phyloP scores from a whole-genome alignment of 2,113 vertebrate species.

The Siniperca knerii region DNA sequence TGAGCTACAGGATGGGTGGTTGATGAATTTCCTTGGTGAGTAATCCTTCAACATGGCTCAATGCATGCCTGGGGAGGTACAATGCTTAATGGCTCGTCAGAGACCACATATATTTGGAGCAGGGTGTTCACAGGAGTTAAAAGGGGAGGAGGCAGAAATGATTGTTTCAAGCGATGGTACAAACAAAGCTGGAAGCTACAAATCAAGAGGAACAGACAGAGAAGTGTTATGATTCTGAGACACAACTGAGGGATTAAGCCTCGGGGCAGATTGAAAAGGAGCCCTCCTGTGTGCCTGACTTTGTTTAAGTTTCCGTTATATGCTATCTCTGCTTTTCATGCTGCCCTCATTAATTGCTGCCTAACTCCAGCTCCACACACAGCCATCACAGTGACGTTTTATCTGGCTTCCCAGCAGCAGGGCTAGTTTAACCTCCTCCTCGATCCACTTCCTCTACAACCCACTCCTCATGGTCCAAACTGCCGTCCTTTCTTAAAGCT shows the following conservation, averaged over 20 bases:
- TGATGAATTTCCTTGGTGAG: conserved; percentile 63
- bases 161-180: conserved; percentile 34
- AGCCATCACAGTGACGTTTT: conserved; percentile 36
- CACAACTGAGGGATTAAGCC: conserved; percentile 20
- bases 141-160: conserved; percentile 17
- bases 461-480: neutral
- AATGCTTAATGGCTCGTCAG: conserved; percentile 44
- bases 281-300: neutral
- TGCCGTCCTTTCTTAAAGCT: neutral
- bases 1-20: conserved; percentile 22
- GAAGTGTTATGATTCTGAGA: conserved; percentile 23
- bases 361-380: conserved; percentile 38
- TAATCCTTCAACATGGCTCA: conserved; percentile 61
- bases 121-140: conserved; percentile 32
- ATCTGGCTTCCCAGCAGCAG: conserved; percentile 43
- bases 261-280: conserved; percentile 1
- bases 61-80: conserved; percentile 51
- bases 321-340: conserved; percentile 38
- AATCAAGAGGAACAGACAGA: conserved; percentile 24
- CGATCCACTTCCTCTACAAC: conserved; percentile 22
- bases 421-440: conserved; percentile 9
- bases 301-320: conserved; percentile 39
- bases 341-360: conserved; percentile 59
- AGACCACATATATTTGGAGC: conserved; percentile 45
- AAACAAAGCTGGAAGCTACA: conserved; percentile 40